Evolutionary conservation across 2,797 vertebrate species (phyloP), one percentile per base, ranked within the genome.

Genomic region (Myotis pilosus): DNA sequence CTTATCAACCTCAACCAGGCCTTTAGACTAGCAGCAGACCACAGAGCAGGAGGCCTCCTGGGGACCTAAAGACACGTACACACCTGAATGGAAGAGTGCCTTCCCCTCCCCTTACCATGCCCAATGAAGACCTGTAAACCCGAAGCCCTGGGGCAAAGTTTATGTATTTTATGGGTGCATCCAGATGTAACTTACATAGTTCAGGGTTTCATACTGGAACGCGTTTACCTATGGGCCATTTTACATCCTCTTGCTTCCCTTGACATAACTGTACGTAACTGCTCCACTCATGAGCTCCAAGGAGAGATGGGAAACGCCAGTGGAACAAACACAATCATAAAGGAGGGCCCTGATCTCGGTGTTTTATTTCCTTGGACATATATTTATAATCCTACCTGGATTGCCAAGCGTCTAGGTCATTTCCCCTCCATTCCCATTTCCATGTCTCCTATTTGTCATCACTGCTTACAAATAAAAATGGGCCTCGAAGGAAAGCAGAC

Each of bases 401-500:
- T 0, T 53, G 41, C 62, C 44, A 62, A 55, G 22, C 19, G 47
- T 79, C 68, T 17, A 5, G 75, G 57, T 66, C 38, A 72, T 60
- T 94, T 85, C 36, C 41, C 66, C 28, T 80, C 44, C 83, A 78
- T 68, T 68, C 23, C 12, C 25, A 19, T 68, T 82, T 89, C 60
- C 44, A 55, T 78, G 80, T 90, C 69, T 86, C 68, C 55, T 90
- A n/a, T n/a, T n/a, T 87, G 72, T 33, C 25, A 60, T 85, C 53
- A 79, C 49, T 81, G 49, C 19, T 57, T 82, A 53, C 94, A 92
- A 80, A 66, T 10, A 51, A 85, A 80, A 66, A 44, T 3, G 47
- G 87, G 28, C 78, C 85, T 51, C 41, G 41, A 81, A 91, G 71
- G 80, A 38, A 87, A 78, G 47, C 53, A 75, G 38, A 66, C 8